Evolutionary conservation across 2,888 invertebrate genomes (phyloP).

Genomic region (Eupithecia dodoneata): DNA sequence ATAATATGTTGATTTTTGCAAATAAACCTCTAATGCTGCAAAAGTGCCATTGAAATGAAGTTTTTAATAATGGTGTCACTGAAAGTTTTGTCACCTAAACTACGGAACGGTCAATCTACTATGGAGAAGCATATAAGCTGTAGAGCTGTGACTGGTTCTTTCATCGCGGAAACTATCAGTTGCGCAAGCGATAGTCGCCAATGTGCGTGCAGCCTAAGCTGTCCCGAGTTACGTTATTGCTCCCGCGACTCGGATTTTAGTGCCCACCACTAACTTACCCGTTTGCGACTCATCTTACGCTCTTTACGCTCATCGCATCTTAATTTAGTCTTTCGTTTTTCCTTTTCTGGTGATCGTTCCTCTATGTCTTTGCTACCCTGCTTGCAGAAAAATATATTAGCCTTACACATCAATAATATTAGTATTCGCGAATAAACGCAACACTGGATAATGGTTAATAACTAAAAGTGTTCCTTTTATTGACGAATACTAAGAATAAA

Average conservation of each 20-base stretch:
- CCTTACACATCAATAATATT: constrained; percentile 12
- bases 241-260: neutral
- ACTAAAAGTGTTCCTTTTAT: constrained; percentile 8
- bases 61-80: neutral
- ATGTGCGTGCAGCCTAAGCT: neutral
- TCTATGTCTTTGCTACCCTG: constrained; percentile 85
- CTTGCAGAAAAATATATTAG: constrained; percentile 55
- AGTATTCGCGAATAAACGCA: constrained; percentile 13
- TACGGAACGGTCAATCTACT: neutral
- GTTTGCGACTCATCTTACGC: constrained; percentile 91
- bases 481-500: constrained; percentile 11
- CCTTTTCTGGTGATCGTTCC: constrained; percentile 86
- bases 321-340: constrained; percentile 88
- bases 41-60: neutral
- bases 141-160: neutral
- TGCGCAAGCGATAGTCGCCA: neutral
- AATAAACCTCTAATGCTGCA: neutral
- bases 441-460: neutral
- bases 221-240: neutral
- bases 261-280: constrained; percentile 79
- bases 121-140: neutral
- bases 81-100: neutral
- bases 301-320: constrained; percentile 87
- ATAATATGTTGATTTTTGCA: neutral
- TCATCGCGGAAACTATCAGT: neutral